Conservation (phyloP, 2,797 vertebrate species). For the Acanthurus tractus region DNA sequence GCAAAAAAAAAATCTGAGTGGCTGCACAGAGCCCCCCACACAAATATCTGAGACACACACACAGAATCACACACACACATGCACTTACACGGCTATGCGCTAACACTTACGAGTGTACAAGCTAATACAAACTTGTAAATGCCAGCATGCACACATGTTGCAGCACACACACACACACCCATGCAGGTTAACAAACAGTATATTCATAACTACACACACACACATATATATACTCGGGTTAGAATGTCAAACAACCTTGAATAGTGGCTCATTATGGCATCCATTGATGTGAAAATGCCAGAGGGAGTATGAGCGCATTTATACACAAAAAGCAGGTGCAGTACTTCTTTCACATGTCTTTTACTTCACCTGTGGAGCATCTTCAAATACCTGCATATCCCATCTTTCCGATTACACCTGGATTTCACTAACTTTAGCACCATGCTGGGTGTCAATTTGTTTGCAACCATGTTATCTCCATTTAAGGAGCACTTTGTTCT, state of each 20-base stretch:
- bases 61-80: not conserved
- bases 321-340: slow-evolving; percentile 57
- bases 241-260: slow-evolving; percentile 52
- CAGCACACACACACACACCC: slow-evolving; percentile 1
- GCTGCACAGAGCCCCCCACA: slow-evolving; percentile 41
- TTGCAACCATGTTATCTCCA: slow-evolving; percentile 20
- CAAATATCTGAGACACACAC: slow-evolving; percentile 20
- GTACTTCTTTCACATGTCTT: slow-evolving; percentile 26
- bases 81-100: not conserved
- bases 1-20: slow-evolving; percentile 46
- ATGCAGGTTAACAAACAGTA: not conserved
- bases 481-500: slow-evolving; percentile 45
- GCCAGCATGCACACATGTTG: slow-evolving; percentile 13
- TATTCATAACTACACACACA: slow-evolving; percentile 12
- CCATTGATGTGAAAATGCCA: slow-evolving; percentile 52
- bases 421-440: slow-evolving; percentile 31
- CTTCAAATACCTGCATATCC: slow-evolving; percentile 40
- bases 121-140: slow-evolving; percentile 24
- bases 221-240: slow-evolving; percentile 17
- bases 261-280: slow-evolving; percentile 52
- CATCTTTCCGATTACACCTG: slow-evolving; percentile 16
- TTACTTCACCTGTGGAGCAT: slow-evolving; percentile 26
- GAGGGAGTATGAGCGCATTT: slow-evolving; percentile 17
- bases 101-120: not conserved
- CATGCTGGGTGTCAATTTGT: slow-evolving; percentile 19